A percentile compares a stretch with the other conserved stretches of the same genome.
These are phyloP conservation scores for Sphaerophoria taeniata DNA, from an alignment of 2,888 invertebrate species.

Conservation along the genomic window DNA sequence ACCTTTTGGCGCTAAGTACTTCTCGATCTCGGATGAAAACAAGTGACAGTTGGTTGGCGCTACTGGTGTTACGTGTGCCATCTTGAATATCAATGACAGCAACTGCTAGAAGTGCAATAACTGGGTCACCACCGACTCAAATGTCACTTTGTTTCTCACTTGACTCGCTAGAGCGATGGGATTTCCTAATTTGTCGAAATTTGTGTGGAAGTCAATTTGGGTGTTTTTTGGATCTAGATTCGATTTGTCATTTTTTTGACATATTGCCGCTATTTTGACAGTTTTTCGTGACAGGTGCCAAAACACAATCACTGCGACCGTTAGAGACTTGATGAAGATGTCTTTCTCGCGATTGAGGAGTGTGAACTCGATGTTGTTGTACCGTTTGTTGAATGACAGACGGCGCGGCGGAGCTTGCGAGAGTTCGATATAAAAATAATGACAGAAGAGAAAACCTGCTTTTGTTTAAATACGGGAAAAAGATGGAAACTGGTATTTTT, in stretches of 20 bases:
- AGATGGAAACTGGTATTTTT: slow-evolving; percentile 67
- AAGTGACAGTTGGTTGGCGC: slow-evolving; percentile 36
- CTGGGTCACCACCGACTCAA: slow-evolving; percentile 42
- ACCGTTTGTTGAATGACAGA: slow-evolving; percentile 33
- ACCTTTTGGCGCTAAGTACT: slow-evolving; percentile 44
- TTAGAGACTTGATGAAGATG: slow-evolving; percentile 52
- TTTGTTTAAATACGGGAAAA: slow-evolving; percentile 73
- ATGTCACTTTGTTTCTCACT: slow-evolving; percentile 25
- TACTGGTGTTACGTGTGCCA: slow-evolving; percentile 40
- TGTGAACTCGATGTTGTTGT: slow-evolving; percentile 42
- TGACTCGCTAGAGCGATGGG: slow-evolving; percentile 27
- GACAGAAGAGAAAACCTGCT: slow-evolving; percentile 73
- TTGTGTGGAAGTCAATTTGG: neutral
- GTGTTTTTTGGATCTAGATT: slow-evolving; percentile 11
- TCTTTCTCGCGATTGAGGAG: slow-evolving; percentile 26
- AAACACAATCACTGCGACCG: neutral
- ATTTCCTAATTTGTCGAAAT: slow-evolving; percentile 53
- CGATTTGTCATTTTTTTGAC: slow-evolving; percentile 7
- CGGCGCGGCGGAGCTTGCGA: slow-evolving; percentile 25
- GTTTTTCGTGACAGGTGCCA: slow-evolving; percentile 43
- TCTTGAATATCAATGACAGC: slow-evolving; percentile 48
- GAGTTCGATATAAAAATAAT: slow-evolving; percentile 56
- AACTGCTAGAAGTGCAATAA: slow-evolving; percentile 17
- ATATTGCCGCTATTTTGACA: slow-evolving; percentile 57
- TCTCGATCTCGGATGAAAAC: slow-evolving; percentile 1